Base-by-base conservation (phyloP, 2,888 invertebrate species). In the Romanomermis culicivorax region DNA sequence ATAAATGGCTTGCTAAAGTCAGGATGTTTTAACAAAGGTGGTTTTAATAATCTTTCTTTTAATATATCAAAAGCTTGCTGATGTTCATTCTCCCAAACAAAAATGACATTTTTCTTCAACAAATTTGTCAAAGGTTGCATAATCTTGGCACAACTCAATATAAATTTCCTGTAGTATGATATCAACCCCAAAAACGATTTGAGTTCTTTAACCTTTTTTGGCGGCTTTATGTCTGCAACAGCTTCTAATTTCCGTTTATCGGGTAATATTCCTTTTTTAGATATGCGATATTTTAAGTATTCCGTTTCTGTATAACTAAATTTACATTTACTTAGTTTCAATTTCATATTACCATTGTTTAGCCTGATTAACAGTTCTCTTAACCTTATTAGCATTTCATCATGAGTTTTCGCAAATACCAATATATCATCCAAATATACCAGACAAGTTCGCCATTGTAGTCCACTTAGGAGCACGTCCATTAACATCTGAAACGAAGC, bases 201-300 rank as follows among this genome's bases (percentile, higher is more conserved):
- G 14, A 59, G 20, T 29, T 56, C 51, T 29, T 56, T 53, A 1
- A 53, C 17, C 3, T 45, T 62, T 2, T 42, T 54, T 0, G 66
- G 68, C 1, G 25, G 17, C 3, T 64, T 61, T n/a, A 64, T 61
- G 24, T 62, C 52, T 58, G 24, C 2, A 25, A 64, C 55, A 49
- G 65, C 52, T 29, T 14, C 17, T 53, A 57, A 55, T 61, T 65
- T 65, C 0, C 56, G 56, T 0, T 60, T 61, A 61, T 63, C 63
- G 17, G 63, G 60, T 42, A 56, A 51, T 7, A 68, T 56, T 0
- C 60, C 60, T 11, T 36, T 51, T 2, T 54, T 48, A 55, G 66
- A 63, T 0, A 72, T 64, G 0, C 65, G 30, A 53, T 66, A 67
- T 1, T 69, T 68, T 2, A 70, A 55, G 55, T 64, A 67, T 43